Evolutionary conservation across 2,888 invertebrate species (phyloP), one percentile per base, ranked within the genome.

Genomic region (Cantharis rustica): DNA sequence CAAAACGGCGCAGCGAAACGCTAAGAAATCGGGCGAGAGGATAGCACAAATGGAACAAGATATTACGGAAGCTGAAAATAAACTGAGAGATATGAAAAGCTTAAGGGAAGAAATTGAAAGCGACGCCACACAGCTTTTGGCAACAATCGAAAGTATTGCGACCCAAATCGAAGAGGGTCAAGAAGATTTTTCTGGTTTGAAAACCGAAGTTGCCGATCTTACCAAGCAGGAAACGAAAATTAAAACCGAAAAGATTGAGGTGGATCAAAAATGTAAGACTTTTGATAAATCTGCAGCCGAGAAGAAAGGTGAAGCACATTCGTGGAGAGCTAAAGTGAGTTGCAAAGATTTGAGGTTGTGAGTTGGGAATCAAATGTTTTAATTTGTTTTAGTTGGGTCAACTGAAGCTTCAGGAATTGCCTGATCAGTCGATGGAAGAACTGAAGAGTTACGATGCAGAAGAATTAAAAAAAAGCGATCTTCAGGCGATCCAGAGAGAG

Each of bases 11-110:
- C 89, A 91, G 81, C 89, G 96, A 81, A 96, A 96, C 86, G 90
- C 93, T 0, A 93, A 93, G 79, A 96, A 96, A 84, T 91, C 93
- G 0, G 91, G 92, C 82, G 94, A 94, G 72, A 94, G 94, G 85
- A 94, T 96, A 27, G 89, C 90, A n/a, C 93, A 92, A 77, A 90
- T 96, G 86, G 93, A 94, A 72, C 89, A 90, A 5, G 96, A 96
- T 82, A 90, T 95, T 0, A 89, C 89, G 61, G 92, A 92, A 10
- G 92, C 93, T 0, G 93, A 94, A 84, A 90, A 91, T 20, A 93
- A 91, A 72, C 86, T 96, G 61, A 90, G 90, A 47, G 87, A 86
- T 0, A 89, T 93, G 79, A 91, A 90, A 79, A 88, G 88, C 2
- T 90, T 92, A 81, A 91, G 93, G 76, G 90, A 89, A 71, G 89